Conservation (phyloP, 2,797 vertebrate species). For the Cuniculus paca region DNA sequence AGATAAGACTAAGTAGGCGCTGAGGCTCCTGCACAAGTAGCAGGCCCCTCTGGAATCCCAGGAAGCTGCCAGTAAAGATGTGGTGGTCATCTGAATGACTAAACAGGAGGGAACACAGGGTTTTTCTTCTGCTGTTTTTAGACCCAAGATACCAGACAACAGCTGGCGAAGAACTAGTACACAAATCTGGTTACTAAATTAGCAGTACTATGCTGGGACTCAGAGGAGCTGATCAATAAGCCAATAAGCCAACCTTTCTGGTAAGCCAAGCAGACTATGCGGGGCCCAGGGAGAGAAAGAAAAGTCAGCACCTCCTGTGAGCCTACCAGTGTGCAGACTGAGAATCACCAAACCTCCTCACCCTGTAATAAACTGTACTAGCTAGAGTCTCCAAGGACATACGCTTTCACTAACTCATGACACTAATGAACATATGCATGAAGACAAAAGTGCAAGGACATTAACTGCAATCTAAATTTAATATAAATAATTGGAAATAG, state of each 20-base stretch:
- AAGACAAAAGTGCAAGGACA: not conserved
- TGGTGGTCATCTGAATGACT: not conserved
- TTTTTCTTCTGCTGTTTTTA: constrained; percentile 10
- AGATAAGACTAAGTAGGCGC: constrained; percentile 2
- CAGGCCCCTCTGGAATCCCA: not conserved
- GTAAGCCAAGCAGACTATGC: too few species aligned
- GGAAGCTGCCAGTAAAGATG: not conserved
- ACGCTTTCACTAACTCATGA: not conserved
- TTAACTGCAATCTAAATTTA: not conserved
- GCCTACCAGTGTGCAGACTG: too few species aligned
- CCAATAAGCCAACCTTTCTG: too few species aligned
- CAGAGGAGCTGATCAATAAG: too few species aligned
- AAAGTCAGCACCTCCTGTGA: too few species aligned
- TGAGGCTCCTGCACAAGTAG: not conserved
- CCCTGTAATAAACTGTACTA: not conserved
- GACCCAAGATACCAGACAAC: not conserved
- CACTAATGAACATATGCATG: accelerated
- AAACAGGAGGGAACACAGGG: not conserved
- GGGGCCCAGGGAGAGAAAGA: too few species aligned
- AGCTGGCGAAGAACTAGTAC: constrained; percentile 1
- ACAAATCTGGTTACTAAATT: not conserved
- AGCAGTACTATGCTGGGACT: too few species aligned
- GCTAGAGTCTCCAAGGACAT: not conserved
- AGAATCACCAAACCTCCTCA: too few species aligned
- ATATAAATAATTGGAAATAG: not conserved